Percentiles rank a stretch among this genome's conserved stretches.
These are phyloP conservation scores for Pseudolaguvia tuberculata DNA, from an alignment of 2,113 vertebrate species.

Conservation along the genomic window DNA sequence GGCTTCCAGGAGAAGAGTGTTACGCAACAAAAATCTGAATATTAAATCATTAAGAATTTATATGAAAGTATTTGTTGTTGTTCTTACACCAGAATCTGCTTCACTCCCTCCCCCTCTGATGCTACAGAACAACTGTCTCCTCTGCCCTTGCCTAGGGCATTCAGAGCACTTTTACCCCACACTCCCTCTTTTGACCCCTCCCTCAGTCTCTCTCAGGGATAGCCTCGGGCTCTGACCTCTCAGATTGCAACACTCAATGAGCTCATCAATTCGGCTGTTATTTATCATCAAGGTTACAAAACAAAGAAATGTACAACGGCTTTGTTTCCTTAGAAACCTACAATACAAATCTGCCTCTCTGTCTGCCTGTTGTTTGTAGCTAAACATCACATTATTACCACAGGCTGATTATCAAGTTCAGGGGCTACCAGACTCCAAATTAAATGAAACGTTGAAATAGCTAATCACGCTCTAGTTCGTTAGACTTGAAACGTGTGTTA, in stretches of 20 bases:
- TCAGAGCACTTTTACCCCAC: constrained; percentile 28
- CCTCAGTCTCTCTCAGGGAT: constrained; percentile 28
- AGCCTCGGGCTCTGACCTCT: constrained; percentile 38
- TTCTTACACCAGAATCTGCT: neutral
- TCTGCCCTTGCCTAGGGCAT: constrained; percentile 31
- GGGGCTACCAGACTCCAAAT: neutral
- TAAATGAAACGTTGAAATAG: no score
- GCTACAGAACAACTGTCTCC: constrained; percentile 32
- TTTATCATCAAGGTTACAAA: constrained; percentile 45
- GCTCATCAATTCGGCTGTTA: constrained; percentile 44
- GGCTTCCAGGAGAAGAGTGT: no score
- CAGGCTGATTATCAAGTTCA: neutral
- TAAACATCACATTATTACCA: neutral
- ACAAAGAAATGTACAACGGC: constrained; percentile 40
- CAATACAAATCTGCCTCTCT: neutral
- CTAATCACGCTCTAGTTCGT: no score
- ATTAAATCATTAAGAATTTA: neutral
- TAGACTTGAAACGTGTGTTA: no score
- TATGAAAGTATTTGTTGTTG: neutral
- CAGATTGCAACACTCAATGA: constrained; percentile 44
- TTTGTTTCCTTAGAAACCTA: constrained; percentile 8
- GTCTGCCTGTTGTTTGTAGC: neutral
- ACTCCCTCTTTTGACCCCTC: constrained; percentile 27
- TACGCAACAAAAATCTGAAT: neutral
- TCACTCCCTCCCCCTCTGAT: neutral